Percentiles rank a stretch among this genome's conserved stretches.
Evolutionary conservation across 2,113 vertebrate genomes (phyloP).

Genomic region (Haliaeetus leucogaster): DNA sequence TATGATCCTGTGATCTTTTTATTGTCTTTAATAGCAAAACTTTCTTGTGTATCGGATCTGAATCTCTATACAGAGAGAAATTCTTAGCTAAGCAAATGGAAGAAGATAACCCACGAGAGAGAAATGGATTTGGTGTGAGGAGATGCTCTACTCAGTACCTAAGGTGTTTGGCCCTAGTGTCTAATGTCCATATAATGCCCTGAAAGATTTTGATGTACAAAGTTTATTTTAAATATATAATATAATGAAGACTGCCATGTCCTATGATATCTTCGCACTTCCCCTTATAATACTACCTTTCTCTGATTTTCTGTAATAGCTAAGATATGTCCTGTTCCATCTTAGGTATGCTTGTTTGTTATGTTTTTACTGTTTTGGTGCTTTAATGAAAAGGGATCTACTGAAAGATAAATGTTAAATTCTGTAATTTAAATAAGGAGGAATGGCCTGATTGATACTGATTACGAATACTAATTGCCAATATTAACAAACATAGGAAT

Average conservation of each 20-base stretch:
- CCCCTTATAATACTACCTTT: not conserved
- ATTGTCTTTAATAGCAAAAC: constrained; percentile 50
- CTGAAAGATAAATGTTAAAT: not conserved
- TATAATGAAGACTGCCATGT: not conserved
- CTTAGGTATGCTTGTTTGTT: not conserved
- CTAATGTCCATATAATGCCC: constrained; percentile 29
- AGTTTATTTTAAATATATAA: not conserved
- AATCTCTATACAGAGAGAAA: constrained; percentile 60
- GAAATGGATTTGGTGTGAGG: constrained; percentile 59
- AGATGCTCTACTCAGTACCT: constrained; percentile 51
- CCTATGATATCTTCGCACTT: not conserved
- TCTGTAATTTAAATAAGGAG: not conserved
- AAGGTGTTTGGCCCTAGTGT: constrained; percentile 51
- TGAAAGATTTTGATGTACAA: constrained; percentile 9
- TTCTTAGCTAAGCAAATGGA: constrained; percentile 59
- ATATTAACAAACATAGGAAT: not conserved
- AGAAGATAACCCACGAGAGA: constrained; percentile 46
- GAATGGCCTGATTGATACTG: not conserved
- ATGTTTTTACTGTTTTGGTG: not conserved
- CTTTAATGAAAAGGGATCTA: not conserved
- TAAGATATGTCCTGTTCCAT: not conserved
- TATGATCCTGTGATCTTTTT: constrained; percentile 47
- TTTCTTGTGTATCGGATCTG: constrained; percentile 49
- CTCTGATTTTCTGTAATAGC: not conserved
- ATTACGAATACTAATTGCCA: not conserved